Evolutionary conservation across 2,888 invertebrate species (phyloP).

Genomic region (Pyrrhia umbra): DNA sequence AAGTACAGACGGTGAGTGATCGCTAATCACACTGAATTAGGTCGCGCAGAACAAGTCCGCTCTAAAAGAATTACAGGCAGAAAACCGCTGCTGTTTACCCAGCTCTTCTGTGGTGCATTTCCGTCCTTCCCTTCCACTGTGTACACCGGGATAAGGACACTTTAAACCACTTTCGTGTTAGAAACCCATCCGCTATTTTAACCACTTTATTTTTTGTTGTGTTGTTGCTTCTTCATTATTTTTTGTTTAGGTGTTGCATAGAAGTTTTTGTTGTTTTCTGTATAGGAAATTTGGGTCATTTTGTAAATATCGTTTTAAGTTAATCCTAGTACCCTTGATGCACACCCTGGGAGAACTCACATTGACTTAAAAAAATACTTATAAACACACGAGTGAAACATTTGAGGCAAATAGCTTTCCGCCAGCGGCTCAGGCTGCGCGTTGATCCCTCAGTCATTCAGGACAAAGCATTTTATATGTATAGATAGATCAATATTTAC

Average conservation of each 20-base stretch:
- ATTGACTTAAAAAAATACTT: too few species aligned
- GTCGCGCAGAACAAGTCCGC: constrained; percentile 17
- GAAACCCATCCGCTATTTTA: constrained; percentile 19
- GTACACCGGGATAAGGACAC: not conserved
- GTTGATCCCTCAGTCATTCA: too few species aligned
- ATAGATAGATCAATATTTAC: too few species aligned
- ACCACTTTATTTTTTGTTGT: not conserved
- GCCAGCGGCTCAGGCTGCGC: too few species aligned
- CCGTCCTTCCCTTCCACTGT: constrained; percentile 2
- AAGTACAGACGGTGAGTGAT: constrained; percentile 35
- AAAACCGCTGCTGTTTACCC: constrained; percentile 20
- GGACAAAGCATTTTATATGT: too few species aligned
- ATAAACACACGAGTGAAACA: too few species aligned
- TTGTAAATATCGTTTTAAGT: too few species aligned
- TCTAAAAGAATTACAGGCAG: constrained; percentile 14
- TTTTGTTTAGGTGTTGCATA: not conserved
- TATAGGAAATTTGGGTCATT: too few species aligned
- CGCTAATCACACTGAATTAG: constrained; percentile 38
- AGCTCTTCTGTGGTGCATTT: constrained; percentile 18
- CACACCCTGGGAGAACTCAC: too few species aligned
- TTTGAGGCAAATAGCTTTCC: too few species aligned
- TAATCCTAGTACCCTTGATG: too few species aligned
- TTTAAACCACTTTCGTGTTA: not conserved
- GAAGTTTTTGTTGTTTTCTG: too few species aligned
- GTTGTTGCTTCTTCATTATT: not conserved